Base-by-base conservation (phyloP, 1,140 invertebrate species). In the Myzus persicae region DNA sequence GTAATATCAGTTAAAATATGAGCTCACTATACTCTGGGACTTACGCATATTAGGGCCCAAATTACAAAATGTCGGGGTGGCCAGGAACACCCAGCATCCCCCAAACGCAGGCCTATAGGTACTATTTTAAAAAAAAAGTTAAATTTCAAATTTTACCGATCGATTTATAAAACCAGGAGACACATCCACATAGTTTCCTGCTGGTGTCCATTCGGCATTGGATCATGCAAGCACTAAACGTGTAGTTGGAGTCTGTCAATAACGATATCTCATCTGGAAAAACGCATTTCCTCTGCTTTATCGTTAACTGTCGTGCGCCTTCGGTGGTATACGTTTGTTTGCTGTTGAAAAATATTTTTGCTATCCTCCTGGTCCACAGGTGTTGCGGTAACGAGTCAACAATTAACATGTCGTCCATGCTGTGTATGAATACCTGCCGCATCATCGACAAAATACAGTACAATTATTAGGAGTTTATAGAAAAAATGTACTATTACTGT, bases 301-400 rank as follows among this genome's bases (percentile, higher is more conserved):
- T 96, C 5, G 96, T 96, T 24, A 97, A 95, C 94, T 97, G 97
- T 2, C 96, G 95, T 0, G 97, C 96, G 94, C 97, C 96, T 81
- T 96, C 96, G 4, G 97, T 97, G 0, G 97, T 97, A 94, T 97
- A 97, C 5, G 97, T 97, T 94, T 97, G 96, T 95, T 97, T 97
- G 44, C 97, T 96, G 0, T 96, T 96, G 94, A 97, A 97, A 0
- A 96, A 96, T 18, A 97, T 96, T 94, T 96, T 96, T 48, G 96
- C 95, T n/a, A 96, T 95, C 90, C 96, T 95, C 31, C 95, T 95
- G 36, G 96, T 96, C 97, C 97, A 97, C n/a, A 96, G 95, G 93
- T 97, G 96, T 94, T 97, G 97, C 0, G 97, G 96, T 94, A 96
- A 96, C 94, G 96, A 96, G 93, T 97, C 97, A 2, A 96, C 94